phyloP scores from a whole-genome alignment of 1,140 invertebrate genomes.

The Pissodes strobi region DNA sequence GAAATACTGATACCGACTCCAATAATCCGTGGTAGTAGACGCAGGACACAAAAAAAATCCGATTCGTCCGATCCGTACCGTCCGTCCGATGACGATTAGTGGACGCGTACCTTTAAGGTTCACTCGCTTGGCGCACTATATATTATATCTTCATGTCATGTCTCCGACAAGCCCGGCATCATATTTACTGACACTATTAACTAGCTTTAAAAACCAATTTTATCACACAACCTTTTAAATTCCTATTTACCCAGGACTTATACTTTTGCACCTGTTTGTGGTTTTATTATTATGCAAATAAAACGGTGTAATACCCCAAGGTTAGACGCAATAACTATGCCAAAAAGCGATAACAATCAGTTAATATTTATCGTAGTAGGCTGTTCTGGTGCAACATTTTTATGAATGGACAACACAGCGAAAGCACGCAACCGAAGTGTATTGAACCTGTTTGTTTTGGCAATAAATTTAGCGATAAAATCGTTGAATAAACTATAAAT shows the following conservation, averaged over 20 bases:
- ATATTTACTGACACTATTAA: too few relatives aligned
- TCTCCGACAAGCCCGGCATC: too few relatives aligned
- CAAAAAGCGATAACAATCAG: constrained; percentile 22
- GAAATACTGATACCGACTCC: too few relatives aligned
- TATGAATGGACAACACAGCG: constrained; percentile 14
- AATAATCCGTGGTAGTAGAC: too few relatives aligned
- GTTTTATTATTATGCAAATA: constrained; percentile 19
- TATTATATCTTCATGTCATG: too few relatives aligned
- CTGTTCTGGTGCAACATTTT: constrained; percentile 7
- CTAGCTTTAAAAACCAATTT: too few relatives aligned
- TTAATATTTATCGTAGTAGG: constrained; percentile 14
- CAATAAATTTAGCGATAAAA: constrained; percentile 25
- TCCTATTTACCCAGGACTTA: background rate
- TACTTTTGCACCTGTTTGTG: background rate
- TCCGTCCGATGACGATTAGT: too few relatives aligned
- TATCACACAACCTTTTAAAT: too few relatives aligned
- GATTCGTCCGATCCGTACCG: too few relatives aligned
- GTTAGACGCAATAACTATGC: constrained; percentile 20
- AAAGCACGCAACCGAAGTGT: constrained; percentile 12
- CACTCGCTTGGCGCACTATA: too few relatives aligned
- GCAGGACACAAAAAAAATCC: too few relatives aligned
- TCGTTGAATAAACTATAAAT: constrained; percentile 6
- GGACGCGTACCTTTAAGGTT: too few relatives aligned
- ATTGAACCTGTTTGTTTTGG: constrained; percentile 22
- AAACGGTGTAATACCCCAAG: constrained; percentile 13